Evolutionary conservation across 2,797 vertebrate genomes (phyloP).

Genomic region (Smutsia gigantea): DNA sequence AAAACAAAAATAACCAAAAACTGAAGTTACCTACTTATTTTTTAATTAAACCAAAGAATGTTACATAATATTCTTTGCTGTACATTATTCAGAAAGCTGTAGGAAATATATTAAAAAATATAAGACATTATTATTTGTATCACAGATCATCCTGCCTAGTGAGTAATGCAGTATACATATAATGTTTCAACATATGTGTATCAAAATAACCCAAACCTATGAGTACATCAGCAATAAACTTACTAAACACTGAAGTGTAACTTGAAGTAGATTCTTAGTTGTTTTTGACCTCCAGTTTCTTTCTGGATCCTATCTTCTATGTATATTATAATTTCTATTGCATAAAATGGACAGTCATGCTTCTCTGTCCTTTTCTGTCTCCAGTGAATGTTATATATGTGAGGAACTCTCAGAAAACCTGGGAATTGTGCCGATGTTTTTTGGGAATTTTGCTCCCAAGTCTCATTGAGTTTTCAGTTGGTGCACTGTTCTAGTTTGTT

Average conservation of each 20-base stretch:
- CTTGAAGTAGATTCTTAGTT: neutral
- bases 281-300: neutral
- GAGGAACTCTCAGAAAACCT: neutral
- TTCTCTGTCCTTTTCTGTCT: neutral
- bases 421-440: neutral
- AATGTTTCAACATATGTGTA: neutral
- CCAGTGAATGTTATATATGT: neutral
- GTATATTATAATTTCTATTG: neutral
- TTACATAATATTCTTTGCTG: slow-evolving; percentile 33
- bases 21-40: slow-evolving; percentile 40
- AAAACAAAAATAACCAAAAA: neutral
- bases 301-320: neutral
- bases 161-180: neutral
- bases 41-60: neutral
- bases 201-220: neutral
- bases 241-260: slow-evolving; percentile 33
- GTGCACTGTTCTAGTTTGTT: neutral
- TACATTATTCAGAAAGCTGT: neutral
- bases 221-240: neutral
- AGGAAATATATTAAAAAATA: neutral
- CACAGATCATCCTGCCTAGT: neutral
- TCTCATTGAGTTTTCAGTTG: neutral
- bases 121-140: neutral
- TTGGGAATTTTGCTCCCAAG: neutral
- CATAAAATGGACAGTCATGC: neutral